A percentile compares a stretch with the other conserved stretches of the same genome.
Evolutionary conservation across 2,888 invertebrate genomes (phyloP).

Genomic region (Patella pellucida): DNA sequence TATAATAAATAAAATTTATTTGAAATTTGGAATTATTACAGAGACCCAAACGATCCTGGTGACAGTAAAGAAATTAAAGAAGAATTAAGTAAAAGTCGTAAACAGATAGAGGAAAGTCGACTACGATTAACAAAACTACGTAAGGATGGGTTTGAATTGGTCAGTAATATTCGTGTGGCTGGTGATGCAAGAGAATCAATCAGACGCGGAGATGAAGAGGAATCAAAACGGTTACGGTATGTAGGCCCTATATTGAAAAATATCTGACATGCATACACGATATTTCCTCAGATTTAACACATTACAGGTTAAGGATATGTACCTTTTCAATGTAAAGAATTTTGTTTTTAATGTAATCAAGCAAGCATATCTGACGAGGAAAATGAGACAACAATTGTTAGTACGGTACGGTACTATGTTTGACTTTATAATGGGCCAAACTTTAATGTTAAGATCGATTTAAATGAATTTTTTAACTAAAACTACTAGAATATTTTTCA

Average conservation of each 20-base stretch:
- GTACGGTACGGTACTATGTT: no score
- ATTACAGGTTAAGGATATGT: no score
- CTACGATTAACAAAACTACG: constrained; percentile 67
- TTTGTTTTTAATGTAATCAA: no score
- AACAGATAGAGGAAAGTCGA: constrained; percentile 70
- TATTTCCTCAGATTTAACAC: no score
- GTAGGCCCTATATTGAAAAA: background rate
- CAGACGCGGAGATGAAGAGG: constrained; percentile 67
- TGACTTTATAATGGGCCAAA: no score
- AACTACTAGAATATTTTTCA: background rate
- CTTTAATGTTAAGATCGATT: no score
- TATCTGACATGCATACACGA: background rate
- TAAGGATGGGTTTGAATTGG: constrained; percentile 69
- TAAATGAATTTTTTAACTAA: background rate
- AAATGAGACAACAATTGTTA: no score
- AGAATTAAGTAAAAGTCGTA: constrained; percentile 67
- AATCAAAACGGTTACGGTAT: constrained; percentile 59
- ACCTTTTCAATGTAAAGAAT: no score
- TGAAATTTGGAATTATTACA: background rate
- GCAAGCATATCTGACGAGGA: no score
- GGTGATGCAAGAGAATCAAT: constrained; percentile 68
- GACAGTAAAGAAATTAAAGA: constrained; percentile 67
- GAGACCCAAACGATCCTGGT: constrained; percentile 46
- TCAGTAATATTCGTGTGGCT: constrained; percentile 70
- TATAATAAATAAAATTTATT: no score